A percentile compares a stretch with the other conserved stretches of the same genome.
Evolutionary conservation across 2,888 invertebrate genomes (phyloP).

Genomic region (Cantharis flavilabris): DNA sequence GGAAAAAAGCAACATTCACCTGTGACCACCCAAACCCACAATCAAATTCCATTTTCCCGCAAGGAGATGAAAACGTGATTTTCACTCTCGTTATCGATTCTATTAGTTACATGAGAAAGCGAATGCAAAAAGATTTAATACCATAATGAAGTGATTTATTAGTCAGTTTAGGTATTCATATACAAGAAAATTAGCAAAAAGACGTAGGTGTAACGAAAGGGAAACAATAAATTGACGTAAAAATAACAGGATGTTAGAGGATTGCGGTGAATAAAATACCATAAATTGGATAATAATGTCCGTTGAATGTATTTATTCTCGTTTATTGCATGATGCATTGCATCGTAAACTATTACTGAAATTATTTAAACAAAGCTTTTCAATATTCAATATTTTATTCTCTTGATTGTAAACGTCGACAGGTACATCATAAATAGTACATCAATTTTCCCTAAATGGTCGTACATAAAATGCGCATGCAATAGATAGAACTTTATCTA

Average conservation of each 20-base stretch:
- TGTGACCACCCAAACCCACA: not conserved
- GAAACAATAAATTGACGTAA: slow-evolving; percentile 5
- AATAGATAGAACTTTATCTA: not conserved
- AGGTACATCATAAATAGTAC: not conserved
- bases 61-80: not conserved
- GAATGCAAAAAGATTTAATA: not conserved
- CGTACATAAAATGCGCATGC: not conserved
- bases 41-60: not conserved
- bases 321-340: not conserved
- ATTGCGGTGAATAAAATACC: slow-evolving; percentile 37
- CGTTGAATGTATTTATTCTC: slow-evolving; percentile 33
- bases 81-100: not conserved
- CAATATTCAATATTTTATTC: not conserved
- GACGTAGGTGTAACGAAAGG: not conserved
- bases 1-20: not conserved
- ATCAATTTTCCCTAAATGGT: not conserved
- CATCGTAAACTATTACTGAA: not conserved
- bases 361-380: not conserved
- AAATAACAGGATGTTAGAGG: slow-evolving; percentile 46
- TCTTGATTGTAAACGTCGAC: not conserved
- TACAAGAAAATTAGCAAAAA: not conserved
- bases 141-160: not conserved
- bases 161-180: not conserved
- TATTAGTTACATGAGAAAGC: not conserved
- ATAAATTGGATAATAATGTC: slow-evolving; percentile 44